Evolutionary conservation across 2,888 invertebrate genomes (phyloP).

Genomic region (Habroteleia sp.): DNA sequence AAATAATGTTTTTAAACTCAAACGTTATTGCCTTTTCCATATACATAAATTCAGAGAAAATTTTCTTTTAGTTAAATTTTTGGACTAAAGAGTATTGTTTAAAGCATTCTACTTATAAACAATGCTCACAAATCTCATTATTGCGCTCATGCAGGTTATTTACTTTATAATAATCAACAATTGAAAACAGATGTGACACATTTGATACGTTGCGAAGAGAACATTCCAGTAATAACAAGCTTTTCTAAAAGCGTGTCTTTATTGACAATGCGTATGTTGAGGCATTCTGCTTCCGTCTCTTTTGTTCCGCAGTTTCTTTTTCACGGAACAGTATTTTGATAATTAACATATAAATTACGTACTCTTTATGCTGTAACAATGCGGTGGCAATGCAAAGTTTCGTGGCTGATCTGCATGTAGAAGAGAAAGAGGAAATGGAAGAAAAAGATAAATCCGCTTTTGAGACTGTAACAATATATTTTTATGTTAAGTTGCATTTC

Average conservation of each 20-base stretch:
- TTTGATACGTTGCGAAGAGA: constrained; percentile 19
- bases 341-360: constrained; percentile 47
- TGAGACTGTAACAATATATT: constrained; percentile 28
- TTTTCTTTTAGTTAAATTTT: too few species aligned
- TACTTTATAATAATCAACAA: constrained; percentile 14
- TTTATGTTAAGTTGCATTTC: constrained; percentile 21
- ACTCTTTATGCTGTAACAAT: constrained; percentile 22
- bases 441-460: constrained; percentile 48
- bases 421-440: constrained; percentile 28
- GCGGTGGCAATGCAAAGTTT: constrained; percentile 35
- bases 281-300: constrained; percentile 14
- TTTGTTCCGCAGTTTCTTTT: constrained; percentile 34
- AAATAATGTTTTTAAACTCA: too few species aligned
- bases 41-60: too few species aligned
- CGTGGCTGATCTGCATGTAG: constrained; percentile 41
- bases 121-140: background rate
- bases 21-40: too few species aligned
- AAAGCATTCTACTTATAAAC: constrained; percentile 3
- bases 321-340: constrained; percentile 19
- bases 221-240: constrained; percentile 2
- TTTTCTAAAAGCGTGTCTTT: constrained; percentile 24
- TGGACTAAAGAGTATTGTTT: too few species aligned
- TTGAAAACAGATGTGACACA: constrained; percentile 2
- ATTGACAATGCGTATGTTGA: constrained; percentile 25
- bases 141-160: constrained; percentile 14